Evolutionary conservation across 2,113 vertebrate genomes (phyloP).

Genomic region (Thunnus thynnus): DNA sequence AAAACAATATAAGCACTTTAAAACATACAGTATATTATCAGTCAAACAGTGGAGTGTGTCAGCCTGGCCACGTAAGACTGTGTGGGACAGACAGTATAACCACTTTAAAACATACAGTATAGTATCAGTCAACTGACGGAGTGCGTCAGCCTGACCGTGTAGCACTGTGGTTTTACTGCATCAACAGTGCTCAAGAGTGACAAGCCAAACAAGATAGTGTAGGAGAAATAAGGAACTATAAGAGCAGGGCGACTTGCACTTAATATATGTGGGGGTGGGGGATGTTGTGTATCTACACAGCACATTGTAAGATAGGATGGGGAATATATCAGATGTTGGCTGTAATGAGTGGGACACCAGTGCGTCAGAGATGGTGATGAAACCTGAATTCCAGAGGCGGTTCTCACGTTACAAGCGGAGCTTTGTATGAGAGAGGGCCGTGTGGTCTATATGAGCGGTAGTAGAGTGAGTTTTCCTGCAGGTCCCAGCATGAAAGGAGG

Average conservation of each 20-base stretch:
- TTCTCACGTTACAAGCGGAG: conserved; percentile 62
- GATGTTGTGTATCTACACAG: conserved; percentile 49
- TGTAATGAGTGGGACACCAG: conserved; percentile 39
- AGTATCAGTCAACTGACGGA: background rate
- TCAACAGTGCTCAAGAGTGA: background rate
- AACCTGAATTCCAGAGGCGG: conserved; percentile 59
- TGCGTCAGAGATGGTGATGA: conserved; percentile 74
- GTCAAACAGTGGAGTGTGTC: conserved; percentile 29
- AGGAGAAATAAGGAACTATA: conserved; percentile 24
- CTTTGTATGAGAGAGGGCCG: conserved; percentile 41
- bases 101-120: background rate
- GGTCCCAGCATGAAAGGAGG: conserved; percentile 70
- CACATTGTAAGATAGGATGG: conserved; percentile 31
- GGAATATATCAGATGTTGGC: conserved; percentile 46
- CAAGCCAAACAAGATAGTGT: conserved; percentile 2
- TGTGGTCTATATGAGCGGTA: conserved; percentile 19
- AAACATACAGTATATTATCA: background rate
- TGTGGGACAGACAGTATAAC: background rate
- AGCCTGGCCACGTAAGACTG: conserved; percentile 14
- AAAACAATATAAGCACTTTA: background rate
- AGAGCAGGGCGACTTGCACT: background rate
- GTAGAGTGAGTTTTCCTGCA: conserved; percentile 54
- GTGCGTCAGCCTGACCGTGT: conserved; percentile 37
- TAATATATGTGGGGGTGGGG: conserved; percentile 49
- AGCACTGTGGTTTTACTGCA: conserved; percentile 29